These are phyloP conservation scores for Acanthaster planci DNA, from an alignment of 35 echinoderm and acorn worm genomes.

Conservation along the genomic window DNA sequence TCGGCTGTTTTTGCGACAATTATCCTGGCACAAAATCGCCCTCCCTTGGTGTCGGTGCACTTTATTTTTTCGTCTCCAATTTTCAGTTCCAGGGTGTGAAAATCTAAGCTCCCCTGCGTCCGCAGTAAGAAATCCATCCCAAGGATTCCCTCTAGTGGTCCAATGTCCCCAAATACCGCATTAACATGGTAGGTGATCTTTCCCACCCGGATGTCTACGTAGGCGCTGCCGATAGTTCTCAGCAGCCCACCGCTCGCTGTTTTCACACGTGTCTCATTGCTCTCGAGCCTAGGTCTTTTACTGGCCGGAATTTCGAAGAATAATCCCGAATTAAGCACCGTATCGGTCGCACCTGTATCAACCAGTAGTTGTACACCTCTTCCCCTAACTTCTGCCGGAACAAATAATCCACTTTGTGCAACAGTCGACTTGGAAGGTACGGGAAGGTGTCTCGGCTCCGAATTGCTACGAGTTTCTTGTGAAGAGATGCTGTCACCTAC, in stretches of 20 bases:
- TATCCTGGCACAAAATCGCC: not conserved
- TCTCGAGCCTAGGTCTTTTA: not conserved
- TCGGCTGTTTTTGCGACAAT: not conserved
- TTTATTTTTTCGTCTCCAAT: not conserved
- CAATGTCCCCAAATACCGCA: too few relatives aligned
- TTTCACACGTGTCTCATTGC: not conserved
- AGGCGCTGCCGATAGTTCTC: not conserved
- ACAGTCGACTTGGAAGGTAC: too few relatives aligned
- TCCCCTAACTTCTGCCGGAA: not conserved
- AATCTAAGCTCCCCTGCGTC: not conserved
- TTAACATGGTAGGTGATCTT: not conserved
- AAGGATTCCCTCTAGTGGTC: constrained; percentile 29
- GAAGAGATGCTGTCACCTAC: too few relatives aligned
- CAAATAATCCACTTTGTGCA: not conserved
- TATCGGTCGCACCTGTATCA: not conserved
- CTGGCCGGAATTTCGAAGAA: not conserved
- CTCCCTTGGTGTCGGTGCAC: not conserved
- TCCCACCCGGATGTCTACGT: not conserved
- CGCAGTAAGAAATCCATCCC: constrained; percentile 31
- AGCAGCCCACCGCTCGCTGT: not conserved
- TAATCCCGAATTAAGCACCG: not conserved
- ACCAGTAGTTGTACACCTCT: not conserved
- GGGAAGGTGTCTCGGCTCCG: not conserved
- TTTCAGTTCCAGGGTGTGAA: not conserved
- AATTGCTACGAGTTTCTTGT: too few relatives aligned